These are phyloP conservation scores for Synergus laeviventris DNA, from an alignment of 2,888 invertebrate genomes.

Conservation along the genomic window DNA sequence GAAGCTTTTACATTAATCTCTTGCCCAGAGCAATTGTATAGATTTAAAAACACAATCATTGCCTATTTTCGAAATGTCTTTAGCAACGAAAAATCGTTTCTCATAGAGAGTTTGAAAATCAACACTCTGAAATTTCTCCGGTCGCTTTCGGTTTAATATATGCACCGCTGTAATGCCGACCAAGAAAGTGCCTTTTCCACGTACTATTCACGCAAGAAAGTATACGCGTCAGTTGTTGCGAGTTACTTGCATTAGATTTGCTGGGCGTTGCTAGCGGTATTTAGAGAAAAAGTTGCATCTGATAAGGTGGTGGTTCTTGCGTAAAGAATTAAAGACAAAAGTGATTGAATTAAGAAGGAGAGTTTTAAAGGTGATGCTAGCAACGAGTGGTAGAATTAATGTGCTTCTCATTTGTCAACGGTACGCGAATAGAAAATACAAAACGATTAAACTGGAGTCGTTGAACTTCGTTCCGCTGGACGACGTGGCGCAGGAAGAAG, in stretches of 20 bases:
- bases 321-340: neutral
- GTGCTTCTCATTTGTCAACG: conserved; percentile 26
- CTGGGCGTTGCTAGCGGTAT: neutral
- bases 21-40: neutral
- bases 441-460: conserved; percentile 46
- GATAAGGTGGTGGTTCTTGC: neutral
- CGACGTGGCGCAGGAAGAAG: conserved; percentile 57
- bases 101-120: neutral
- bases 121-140: conserved; percentile 15
- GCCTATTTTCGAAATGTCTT: conserved; percentile 3
- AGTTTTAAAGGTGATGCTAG: conserved; percentile 16
- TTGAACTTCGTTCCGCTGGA: conserved; percentile 55
- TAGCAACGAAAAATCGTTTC: neutral
- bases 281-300: neutral
- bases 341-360: neutral
- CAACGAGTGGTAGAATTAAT: conserved; percentile 13
- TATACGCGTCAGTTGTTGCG: conserved; percentile 17
- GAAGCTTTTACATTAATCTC: conserved; percentile 1
- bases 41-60: neutral
- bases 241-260: conserved; percentile 1
- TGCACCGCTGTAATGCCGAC: conserved; percentile 20
- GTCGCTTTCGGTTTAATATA: conserved; percentile 24
- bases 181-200: conserved; percentile 53
- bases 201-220: conserved; percentile 6
- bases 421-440: conserved; percentile 39